These are phyloP conservation scores for Peromyscus eremicus DNA, from an alignment of 2,797 vertebrate genomes.

Conservation along the genomic window DNA sequence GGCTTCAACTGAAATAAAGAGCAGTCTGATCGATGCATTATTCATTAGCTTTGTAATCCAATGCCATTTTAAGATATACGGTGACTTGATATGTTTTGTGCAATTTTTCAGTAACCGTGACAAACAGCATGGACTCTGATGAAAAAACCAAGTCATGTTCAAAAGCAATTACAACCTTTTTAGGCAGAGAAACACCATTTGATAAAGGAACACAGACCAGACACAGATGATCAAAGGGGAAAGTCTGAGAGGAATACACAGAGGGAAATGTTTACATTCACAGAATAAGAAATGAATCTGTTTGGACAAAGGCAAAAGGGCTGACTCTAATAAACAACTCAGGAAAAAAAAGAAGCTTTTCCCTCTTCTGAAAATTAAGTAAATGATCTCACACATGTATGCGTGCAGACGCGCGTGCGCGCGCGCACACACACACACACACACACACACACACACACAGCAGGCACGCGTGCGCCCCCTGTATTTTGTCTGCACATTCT, in stretches of 20 bases:
- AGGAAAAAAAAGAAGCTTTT: constrained; percentile 37
- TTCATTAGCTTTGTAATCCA: constrained; percentile 67
- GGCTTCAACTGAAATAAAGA: constrained; percentile 65
- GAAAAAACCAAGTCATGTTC: constrained; percentile 72
- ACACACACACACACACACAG: too few species aligned
- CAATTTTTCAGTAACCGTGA: constrained; percentile 59
- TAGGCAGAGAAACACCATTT: constrained; percentile 70
- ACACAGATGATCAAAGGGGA: constrained; percentile 67
- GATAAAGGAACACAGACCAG: constrained; percentile 61
- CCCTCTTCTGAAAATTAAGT: constrained; percentile 59
- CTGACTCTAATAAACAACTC: constrained; percentile 63
- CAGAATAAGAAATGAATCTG: constrained; percentile 67
- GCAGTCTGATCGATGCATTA: constrained; percentile 55
- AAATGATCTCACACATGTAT: constrained; percentile 45
- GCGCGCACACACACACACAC: background rate
- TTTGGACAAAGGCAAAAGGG: constrained; percentile 68
- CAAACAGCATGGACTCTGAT: constrained; percentile 60
- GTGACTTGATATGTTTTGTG: constrained; percentile 57
- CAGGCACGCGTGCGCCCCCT: background rate
- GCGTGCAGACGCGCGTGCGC: background rate
- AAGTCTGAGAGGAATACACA: constrained; percentile 64
- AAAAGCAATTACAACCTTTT: constrained; percentile 81
- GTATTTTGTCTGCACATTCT: constrained; percentile 59
- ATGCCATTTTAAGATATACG: constrained; percentile 58
- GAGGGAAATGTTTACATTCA: constrained; percentile 61